A percentile compares a stretch with the other conserved stretches of the same genome.
Evolutionary conservation across 2,888 invertebrate genomes (phyloP).

Genomic region (Scaptomyza reducta): DNA sequence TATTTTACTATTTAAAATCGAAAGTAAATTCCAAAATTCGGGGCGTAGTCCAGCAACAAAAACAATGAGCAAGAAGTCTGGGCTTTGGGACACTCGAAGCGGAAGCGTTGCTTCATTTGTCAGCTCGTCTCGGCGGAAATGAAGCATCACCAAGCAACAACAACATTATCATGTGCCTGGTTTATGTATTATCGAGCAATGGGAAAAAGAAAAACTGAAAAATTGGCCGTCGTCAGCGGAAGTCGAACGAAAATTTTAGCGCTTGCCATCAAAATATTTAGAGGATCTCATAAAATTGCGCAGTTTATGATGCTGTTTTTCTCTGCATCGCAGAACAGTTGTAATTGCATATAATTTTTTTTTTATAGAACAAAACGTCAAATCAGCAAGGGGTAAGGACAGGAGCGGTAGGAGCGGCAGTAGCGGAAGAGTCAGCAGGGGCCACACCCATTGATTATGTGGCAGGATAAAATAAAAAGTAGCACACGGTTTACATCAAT

Average conservation of each 20-base stretch:
- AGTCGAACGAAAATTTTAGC: slow-evolving; percentile 44
- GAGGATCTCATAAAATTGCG: slow-evolving; percentile 64
- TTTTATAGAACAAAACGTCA: slow-evolving; percentile 64
- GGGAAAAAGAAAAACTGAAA: slow-evolving; percentile 25
- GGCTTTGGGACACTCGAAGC: slow-evolving; percentile 34
- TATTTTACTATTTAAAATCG: slow-evolving; percentile 32
- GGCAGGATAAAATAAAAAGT: slow-evolving; percentile 14
- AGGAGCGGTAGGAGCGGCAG: slow-evolving; percentile 10
- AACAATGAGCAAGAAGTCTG: neutral
- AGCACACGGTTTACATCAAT: slow-evolving; percentile 50
- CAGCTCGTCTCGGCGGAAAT: slow-evolving; percentile 39
- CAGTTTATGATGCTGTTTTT: slow-evolving; percentile 58
- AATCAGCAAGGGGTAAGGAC: slow-evolving; percentile 72
- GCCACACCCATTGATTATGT: slow-evolving; percentile 69
- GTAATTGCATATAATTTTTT: slow-evolving; percentile 79
- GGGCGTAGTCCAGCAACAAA: slow-evolving; percentile 35
- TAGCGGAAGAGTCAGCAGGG: slow-evolving; percentile 22
- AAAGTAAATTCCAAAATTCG: slow-evolving; percentile 34
- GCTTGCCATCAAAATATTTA: slow-evolving; percentile 75
- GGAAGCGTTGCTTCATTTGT: slow-evolving; percentile 46
- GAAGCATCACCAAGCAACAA: slow-evolving; percentile 20
- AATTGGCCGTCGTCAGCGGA: slow-evolving; percentile 57
- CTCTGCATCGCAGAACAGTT: slow-evolving; percentile 17
- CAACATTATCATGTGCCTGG: slow-evolving; percentile 10
- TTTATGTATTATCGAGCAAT: slow-evolving; percentile 20